Evolutionary conservation across 2,797 vertebrate species (phyloP), one percentile per base, ranked within the genome.

Genomic region (Astyanax mexicanus): DNA sequence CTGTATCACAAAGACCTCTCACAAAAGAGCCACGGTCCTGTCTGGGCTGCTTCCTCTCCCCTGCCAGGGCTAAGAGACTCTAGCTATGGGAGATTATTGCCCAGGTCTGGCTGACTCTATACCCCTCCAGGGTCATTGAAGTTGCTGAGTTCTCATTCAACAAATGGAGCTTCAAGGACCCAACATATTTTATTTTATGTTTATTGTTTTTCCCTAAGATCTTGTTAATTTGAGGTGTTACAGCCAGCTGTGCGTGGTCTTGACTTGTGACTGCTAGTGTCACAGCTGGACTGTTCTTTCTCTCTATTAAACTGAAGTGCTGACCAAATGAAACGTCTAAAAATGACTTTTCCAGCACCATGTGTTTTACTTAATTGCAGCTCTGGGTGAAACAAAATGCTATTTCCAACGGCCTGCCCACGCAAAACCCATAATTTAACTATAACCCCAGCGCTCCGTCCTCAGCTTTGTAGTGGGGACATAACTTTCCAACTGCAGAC

Each of bases 1-100:
- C 89, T 88, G 88, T 70, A 81, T 92, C 89, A 92, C 88, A 88
- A 89, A 87, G 85, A 79, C n/a, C 65, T 74, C 71, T 72, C 84
- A 86, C 83, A 84, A 82, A 82, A 88, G 80, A 42, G 69, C 74
- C 82, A 72, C 81, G 80, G 80, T 82, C 81, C 81, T 35, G 84
- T 90, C 84, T 90, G 81, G 84, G 52, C 74, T 12, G 80, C 85
- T 88, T 89, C 84, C 88, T 82, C 65, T 80, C 74, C 76, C 78
- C 76, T 71, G 79, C 66, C 32, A n/a, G 40, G 12, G 40, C 44
- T 71, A 19, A 15, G 64, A 54, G 40, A 0, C 61, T 69, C 54
- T 29, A 55, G 57, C 54, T 58, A 44, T 74, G 54, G 25, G 55
- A 69, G 4, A 44, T 21, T 21, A 19, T 49, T 72, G 19, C 60